Conservation (phyloP, 2,888 invertebrate genomes). For the Leucoma salicis region DNA sequence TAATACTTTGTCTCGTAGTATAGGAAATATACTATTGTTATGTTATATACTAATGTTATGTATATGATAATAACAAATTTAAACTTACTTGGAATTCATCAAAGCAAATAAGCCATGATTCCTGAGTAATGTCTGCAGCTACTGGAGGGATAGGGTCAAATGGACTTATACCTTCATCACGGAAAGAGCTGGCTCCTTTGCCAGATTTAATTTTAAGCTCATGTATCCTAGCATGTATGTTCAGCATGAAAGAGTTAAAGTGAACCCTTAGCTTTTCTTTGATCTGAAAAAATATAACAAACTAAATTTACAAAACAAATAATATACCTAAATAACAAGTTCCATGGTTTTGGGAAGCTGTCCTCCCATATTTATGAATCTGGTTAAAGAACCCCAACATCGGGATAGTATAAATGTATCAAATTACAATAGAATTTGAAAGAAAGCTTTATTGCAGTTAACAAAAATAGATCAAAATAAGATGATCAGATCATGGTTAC, state of each 20-base stretch:
- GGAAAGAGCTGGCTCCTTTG: constrained; percentile 70
- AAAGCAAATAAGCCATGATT: constrained; percentile 97
- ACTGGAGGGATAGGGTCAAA: constrained; percentile 98
- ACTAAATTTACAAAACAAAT: background rate
- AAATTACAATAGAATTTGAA: too few species aligned
- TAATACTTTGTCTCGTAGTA: too few species aligned
- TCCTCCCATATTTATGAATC: too few species aligned
- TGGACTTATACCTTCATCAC: constrained; percentile 67
- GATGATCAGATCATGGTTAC: too few species aligned
- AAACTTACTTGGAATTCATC: constrained; percentile 96
- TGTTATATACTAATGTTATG: background rate
- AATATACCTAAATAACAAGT: too few species aligned
- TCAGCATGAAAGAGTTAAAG: constrained; percentile 98
- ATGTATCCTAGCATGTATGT: constrained; percentile 95
- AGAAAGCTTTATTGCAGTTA: too few species aligned
- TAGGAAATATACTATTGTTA: too few species aligned
- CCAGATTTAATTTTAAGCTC: constrained; percentile 86
- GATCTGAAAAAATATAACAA: constrained; percentile 67
- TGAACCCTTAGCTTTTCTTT: constrained; percentile 91
- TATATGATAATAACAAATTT: background rate
- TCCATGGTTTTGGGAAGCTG: too few species aligned
- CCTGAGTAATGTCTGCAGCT: constrained; percentile 91
- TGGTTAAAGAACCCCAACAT: too few species aligned
- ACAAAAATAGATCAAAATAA: too few species aligned
- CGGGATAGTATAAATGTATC: too few species aligned